Base-by-base conservation (phyloP, 2,113 vertebrate species). In the Actenoides hombroni region DNA sequence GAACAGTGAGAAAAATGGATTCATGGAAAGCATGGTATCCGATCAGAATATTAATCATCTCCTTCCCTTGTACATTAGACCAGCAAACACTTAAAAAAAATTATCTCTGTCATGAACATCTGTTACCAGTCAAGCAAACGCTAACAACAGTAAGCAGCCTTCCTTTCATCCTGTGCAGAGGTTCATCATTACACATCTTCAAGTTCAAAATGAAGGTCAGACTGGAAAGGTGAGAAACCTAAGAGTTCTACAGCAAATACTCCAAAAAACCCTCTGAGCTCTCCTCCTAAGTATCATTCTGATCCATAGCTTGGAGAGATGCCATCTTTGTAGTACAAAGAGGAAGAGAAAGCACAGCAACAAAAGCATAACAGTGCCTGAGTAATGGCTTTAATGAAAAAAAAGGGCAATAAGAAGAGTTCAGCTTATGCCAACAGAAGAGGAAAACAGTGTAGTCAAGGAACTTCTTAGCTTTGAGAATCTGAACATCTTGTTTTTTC, bases 151-250 rank as follows among this genome's bases (percentile, higher is more conserved):
- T 77, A 65, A 92, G 83, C 53, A 94, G 73, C 39, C 80, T 57
- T 86, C 89, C 88, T 92, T 96, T 95, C 94, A 76, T 92, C 74
- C 86, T 91, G 31, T 46, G 68, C 75, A 83, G 76, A 80, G 29
- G 79, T 83, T 97, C 79, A 81, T 81, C 87, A 83, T 77, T 80
- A 92, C 49, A 56, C 8, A 53, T 31, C 73, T 75, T 21, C 77
- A 82, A 96, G 94, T 91, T 89, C 65, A 94, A 84, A 93, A 71
- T 37, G 86, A 94, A 94, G 69, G 95, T 94, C 88, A 88, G 65
- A 75, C 44, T 82, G 40, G 70, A 75, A 94, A 94, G 67, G 90
- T 83, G 67, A 95, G 78, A 84, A 95, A 83, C 4, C 2, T 8
- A 37, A 39, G 60, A 60, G 37, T 75, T 81, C 42, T 84, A 60